Base-by-base conservation (phyloP, 2,888 invertebrate genomes). In the Pristionchus arcanus region DNA sequence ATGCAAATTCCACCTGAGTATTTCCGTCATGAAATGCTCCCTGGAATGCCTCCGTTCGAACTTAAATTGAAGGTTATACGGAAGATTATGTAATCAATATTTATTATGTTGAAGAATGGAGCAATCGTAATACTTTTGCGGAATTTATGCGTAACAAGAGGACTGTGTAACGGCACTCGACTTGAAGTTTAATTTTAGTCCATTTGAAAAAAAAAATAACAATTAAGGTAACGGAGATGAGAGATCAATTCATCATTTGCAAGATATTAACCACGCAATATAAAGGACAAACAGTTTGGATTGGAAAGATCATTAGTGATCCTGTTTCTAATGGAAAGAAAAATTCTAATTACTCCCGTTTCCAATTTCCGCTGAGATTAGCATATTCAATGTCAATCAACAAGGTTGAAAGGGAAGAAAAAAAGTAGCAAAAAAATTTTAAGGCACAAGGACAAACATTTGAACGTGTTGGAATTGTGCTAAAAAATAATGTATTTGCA, bases 361-460 rank as follows among this genome's bases (percentile, higher is more conserved):
- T 85, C 7, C 85, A 85, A 59, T 19, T 85, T 1, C 85, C 85
- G 1, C 28, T 85, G 7, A 59, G 85, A 13, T 59, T 85, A 2
- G 55, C 85, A 19, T 85, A 59, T 19, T 59, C 85, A 2, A 59
- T 85, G 85, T 59, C 85, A 3, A 85, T 85, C 59, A 85, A 59
- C 25, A 85, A 85, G 59, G 85, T 85, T 19, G 13, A 21, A 21
- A 7, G 7, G 2, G 0, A 25, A 63, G 59, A 59, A 59, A 16
- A 59, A 19, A 3, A 16, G 59, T 59, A 3, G 3, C 16, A 7
- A 59, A 34, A 4, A 59, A n/a, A n/a, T 7, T 2, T 85, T n/a
- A 7, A 85, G 85, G 28, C 55, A 3, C 85, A 85, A 85, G 85
- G 85, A 2, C 85, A 85, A n/a, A 85, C 85, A 2, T 85, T 85